These are phyloP conservation scores for Megamerina dolium DNA, from an alignment of 2,888 invertebrate species.

Conservation along the genomic window DNA sequence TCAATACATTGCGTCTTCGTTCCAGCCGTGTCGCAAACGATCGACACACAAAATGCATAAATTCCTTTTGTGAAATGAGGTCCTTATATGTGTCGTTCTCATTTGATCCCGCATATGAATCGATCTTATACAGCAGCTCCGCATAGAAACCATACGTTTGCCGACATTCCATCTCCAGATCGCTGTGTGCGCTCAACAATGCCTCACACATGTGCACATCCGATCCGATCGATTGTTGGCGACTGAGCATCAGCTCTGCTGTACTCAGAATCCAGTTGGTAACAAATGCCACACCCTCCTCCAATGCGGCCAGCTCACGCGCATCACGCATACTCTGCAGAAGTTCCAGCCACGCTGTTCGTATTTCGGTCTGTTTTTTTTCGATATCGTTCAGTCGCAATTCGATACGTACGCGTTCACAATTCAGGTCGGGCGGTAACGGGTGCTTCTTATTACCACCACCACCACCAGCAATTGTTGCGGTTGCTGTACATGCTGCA, in stretches of 20 bases:
- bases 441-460: slow-evolving; percentile 21
- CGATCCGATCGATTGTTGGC: slow-evolving; percentile 66
- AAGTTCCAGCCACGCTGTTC: slow-evolving; percentile 57
- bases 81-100: slow-evolving; percentile 52
- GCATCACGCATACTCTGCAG: slow-evolving; percentile 56
- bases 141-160: slow-evolving; percentile 76
- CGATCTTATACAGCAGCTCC: slow-evolving; percentile 67
- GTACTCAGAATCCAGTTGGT: slow-evolving; percentile 73
- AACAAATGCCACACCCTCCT: slow-evolving; percentile 63
- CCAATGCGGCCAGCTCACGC: slow-evolving; percentile 57
- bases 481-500: slow-evolving; percentile 10
- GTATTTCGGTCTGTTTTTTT: slow-evolving; percentile 56
- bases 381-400: slow-evolving; percentile 55
- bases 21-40: slow-evolving; percentile 71
- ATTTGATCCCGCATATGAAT: slow-evolving; percentile 52
- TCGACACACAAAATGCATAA: slow-evolving; percentile 76
- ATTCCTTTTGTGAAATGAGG: slow-evolving; percentile 66
- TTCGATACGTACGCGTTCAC: slow-evolving; percentile 57
- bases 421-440: slow-evolving; percentile 58
- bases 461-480: slow-evolving; percentile 14
- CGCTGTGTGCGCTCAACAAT: slow-evolving; percentile 66
- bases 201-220: slow-evolving; percentile 68
- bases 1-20: slow-evolving; percentile 64
- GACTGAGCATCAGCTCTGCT: slow-evolving; percentile 67
- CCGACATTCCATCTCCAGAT: slow-evolving; percentile 68